phyloP scores from a whole-genome alignment of 2,888 invertebrate species.

The Tupiocoris notatus region DNA sequence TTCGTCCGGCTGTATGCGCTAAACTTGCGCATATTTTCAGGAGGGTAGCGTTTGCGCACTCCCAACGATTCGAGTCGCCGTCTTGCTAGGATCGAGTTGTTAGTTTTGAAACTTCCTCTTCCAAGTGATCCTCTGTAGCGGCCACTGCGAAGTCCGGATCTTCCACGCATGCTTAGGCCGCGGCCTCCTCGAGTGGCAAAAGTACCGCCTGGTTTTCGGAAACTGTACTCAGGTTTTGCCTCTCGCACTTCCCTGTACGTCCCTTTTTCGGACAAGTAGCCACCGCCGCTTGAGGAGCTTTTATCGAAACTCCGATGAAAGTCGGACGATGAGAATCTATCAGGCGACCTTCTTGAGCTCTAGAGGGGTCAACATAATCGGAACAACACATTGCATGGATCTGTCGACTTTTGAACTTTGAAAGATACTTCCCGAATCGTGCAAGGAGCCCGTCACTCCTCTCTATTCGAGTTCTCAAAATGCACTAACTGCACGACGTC shows the following conservation, averaged over 20 bases:
- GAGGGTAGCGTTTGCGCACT: constrained; percentile 26
- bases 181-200: constrained; percentile 26
- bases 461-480: background rate
- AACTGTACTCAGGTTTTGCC: constrained; percentile 40
- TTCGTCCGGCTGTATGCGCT: background rate
- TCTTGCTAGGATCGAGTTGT: constrained; percentile 17
- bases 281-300: constrained; percentile 36
- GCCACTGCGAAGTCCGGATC: constrained; percentile 3
- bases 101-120: constrained; percentile 13
- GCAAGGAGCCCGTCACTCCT: background rate
- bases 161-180: constrained; percentile 28
- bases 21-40: background rate
- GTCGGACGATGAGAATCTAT: constrained; percentile 43
- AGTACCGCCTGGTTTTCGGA: constrained; percentile 39
- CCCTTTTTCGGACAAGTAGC: constrained; percentile 44
- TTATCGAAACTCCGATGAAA: constrained; percentile 45
- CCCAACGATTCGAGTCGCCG: constrained; percentile 26
- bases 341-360: constrained; percentile 46
- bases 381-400: background rate
- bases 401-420: background rate
- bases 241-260: constrained; percentile 44
- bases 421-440: background rate
- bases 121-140: constrained; percentile 14
- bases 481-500: background rate
- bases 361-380: constrained; percentile 21